A percentile compares a stretch with the other conserved stretches of the same genome.
Conservation (phyloP, 2,113 vertebrate genomes). For the Elephantulus edwardii region DNA sequence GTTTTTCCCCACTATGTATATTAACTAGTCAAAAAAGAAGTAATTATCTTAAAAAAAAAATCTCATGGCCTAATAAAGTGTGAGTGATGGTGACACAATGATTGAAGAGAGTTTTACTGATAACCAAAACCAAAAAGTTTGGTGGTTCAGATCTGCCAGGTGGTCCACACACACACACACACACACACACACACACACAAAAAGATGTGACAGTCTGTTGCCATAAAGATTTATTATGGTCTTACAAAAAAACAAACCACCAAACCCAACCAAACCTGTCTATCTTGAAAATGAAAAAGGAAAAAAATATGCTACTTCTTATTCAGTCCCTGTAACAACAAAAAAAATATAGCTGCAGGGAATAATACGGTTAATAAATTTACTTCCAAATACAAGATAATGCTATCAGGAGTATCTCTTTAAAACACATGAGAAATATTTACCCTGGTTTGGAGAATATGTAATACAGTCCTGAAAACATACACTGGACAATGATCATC, state of each 20-base stretch:
- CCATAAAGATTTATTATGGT: neutral
- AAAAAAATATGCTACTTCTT: neutral
- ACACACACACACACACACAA: too few relatives aligned
- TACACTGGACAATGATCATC: neutral
- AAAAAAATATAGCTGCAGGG: neutral
- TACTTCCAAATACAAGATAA: neutral
- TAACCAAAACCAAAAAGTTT: neutral
- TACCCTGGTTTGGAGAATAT: neutral
- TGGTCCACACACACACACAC: neutral
- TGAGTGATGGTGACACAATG: too few relatives aligned
- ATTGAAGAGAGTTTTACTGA: too few relatives aligned
- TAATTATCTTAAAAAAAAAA: too few relatives aligned
- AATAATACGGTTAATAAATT: neutral
- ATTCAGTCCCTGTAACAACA: neutral
- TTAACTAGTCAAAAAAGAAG: conserved; percentile 16
- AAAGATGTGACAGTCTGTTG: too few relatives aligned
- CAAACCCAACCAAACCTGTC: too few relatives aligned
- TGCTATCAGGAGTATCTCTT: neutral
- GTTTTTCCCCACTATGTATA: neutral
- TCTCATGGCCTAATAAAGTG: too few relatives aligned
- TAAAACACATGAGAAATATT: neutral
- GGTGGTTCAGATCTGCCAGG: neutral
- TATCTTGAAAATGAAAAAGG: too few relatives aligned
- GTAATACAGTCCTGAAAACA: neutral
- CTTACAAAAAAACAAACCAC: too few relatives aligned